phyloP scores from a whole-genome alignment of 2,888 invertebrate genomes.

The Dorcus parallelipipedus region DNA sequence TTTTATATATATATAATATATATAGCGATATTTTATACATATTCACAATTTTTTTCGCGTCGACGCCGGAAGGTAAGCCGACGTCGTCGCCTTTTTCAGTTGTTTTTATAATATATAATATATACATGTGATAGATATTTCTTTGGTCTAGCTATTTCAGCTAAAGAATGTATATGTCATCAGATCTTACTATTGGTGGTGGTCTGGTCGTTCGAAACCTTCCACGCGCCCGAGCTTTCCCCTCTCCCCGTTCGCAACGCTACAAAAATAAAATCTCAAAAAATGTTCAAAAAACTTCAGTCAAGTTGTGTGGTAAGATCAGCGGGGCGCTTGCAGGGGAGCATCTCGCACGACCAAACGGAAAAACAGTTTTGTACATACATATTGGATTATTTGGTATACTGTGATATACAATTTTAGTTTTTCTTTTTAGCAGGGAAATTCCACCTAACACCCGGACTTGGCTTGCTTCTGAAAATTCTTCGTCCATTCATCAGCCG shows the following conservation, averaged over 20 bases:
- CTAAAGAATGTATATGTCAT: conserved; percentile 24
- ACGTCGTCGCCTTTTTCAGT: conserved; percentile 15
- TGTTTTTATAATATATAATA: conserved; percentile 37
- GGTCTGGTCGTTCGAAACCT: conserved; percentile 1
- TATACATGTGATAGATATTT: conserved; percentile 48
- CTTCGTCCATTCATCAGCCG: background rate
- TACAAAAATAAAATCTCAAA: conserved; percentile 39
- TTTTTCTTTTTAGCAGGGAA: conserved; percentile 10
- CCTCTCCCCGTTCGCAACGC: conserved; percentile 3
- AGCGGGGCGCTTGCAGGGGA: background rate
- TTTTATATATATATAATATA: conserved; percentile 39
- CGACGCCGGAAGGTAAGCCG: conserved; percentile 3
- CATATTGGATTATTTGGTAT: conserved; percentile 39
- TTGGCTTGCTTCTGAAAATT: conserved; percentile 4
- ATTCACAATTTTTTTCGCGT: conserved; percentile 46
- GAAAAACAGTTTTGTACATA: conserved; percentile 32
- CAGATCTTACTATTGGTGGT: conserved; percentile 23
- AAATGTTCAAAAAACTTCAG: conserved; percentile 31
- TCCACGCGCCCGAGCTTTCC: conserved; percentile 18
- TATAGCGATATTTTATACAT: conserved; percentile 48
- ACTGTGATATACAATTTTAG: conserved; percentile 32
- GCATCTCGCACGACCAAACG: conserved; percentile 4
- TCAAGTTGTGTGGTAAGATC: conserved; percentile 2
- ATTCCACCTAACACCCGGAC: conserved; percentile 26
- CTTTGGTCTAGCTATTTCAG: conserved; percentile 47